Evolutionary conservation across 1,140 invertebrate species (phyloP), one percentile per base, ranked within the genome.

Genomic region (Stenopsyche tienmushanensis): DNA sequence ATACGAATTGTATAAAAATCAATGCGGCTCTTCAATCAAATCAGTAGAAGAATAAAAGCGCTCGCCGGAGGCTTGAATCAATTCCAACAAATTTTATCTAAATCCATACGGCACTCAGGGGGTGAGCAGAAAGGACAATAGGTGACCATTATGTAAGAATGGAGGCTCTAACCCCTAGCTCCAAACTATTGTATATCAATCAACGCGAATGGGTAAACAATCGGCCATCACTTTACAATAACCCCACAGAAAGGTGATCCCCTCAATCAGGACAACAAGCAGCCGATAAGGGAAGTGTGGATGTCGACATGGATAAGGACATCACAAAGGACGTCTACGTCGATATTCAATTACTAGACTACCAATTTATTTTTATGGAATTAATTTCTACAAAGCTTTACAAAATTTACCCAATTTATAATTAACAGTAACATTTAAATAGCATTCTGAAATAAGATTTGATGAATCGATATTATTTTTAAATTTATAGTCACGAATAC

Each of bases 121-220:
- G 62, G 34, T 34, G 47, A 34, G 44, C 21, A 18, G 39, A 5
- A 29, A 18, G 52, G 54, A 64, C 50, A 42, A 64, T 57, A 39
- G 34, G 10, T 47, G 42, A 47, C 57, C 54, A 59, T 58, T 54
- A 55, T 55, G 45, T 25, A 47, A 55, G 26, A 47, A 47, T 20
- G 42, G 18, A 21, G 26, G 21, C 50, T 25, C 39, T 10, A 23
- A 26, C 29, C 23, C 23, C 39, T 47, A n/a, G 39, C 44, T 25
- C 55, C 57, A 20, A 66, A 26, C 53, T 21, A 58, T 65, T 65
- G 64, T 65, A 41, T 54, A 54, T 66, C 64, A 66, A 66, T 66
- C 64, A 66, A 63, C 39, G 57, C 25, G 18, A 39, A 55, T 60
- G 55, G 57, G 49, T 59, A 52, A 45, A 59, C 50, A 54, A 60